These are phyloP conservation scores for Erynnis tages DNA, from an alignment of 2,888 invertebrate species.

Conservation along the genomic window DNA sequence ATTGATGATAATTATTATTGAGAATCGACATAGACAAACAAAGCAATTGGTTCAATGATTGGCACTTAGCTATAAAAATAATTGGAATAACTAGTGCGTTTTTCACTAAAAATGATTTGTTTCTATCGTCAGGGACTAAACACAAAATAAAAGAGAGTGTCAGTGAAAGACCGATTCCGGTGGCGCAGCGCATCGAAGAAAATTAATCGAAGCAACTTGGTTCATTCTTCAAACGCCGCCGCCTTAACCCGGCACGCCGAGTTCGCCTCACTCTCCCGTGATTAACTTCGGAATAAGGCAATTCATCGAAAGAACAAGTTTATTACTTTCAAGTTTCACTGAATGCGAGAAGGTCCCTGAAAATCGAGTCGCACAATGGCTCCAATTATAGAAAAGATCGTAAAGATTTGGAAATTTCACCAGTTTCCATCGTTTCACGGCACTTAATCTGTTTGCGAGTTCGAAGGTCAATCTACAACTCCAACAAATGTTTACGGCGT, in stretches of 20 bases:
- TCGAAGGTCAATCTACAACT: slow-evolving; percentile 25
- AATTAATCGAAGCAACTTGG: slow-evolving; percentile 50
- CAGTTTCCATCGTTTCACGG: slow-evolving; percentile 46
- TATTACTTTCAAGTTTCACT: slow-evolving; percentile 64
- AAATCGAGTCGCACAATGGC: slow-evolving; percentile 58
- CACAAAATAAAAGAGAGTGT: slow-evolving; percentile 45
- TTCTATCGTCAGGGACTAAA: slow-evolving; percentile 39
- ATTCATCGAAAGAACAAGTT: slow-evolving; percentile 65
- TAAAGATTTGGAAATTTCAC: slow-evolving; percentile 34
- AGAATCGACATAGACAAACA: no score
- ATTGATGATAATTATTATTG: no score
- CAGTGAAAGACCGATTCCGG: slow-evolving; percentile 31
- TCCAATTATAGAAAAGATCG: slow-evolving; percentile 50
- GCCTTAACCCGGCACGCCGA: slow-evolving; percentile 26
- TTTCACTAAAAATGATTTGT: not conserved
- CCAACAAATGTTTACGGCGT: slow-evolving; percentile 11
- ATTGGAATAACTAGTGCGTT: slow-evolving; percentile 37
- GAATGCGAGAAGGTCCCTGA: slow-evolving; percentile 53
- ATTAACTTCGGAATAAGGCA: slow-evolving; percentile 68
- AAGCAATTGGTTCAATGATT: slow-evolving; percentile 33
- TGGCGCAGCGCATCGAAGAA: slow-evolving; percentile 40
- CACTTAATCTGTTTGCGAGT: slow-evolving; percentile 38
- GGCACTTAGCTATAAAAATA: slow-evolving; percentile 55
- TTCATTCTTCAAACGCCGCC: slow-evolving; percentile 48
- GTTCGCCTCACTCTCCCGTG: slow-evolving; percentile 40